Evolutionary conservation across 1,140 invertebrate species (phyloP), one percentile per base, ranked within the genome.

Genomic region (Lepidotrigona ventralis): DNA sequence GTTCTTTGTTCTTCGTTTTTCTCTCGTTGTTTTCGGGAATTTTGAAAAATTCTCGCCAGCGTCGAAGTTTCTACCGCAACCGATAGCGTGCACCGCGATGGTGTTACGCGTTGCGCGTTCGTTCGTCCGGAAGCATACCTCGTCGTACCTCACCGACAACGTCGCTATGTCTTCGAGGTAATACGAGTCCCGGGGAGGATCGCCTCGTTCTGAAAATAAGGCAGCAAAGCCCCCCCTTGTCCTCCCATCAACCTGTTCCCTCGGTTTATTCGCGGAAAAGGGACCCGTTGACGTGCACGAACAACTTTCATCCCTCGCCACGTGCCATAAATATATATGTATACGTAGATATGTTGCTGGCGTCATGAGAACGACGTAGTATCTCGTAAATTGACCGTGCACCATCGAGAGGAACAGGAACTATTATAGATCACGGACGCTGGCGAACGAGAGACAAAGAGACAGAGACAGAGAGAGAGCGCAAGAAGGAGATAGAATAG

Each of bases 291-390:
- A 81, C 75, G 79, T 68, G 56, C 79, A 56, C 83, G 71, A 77
- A 71, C 72, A 70, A 77, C 64, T 86, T 88, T 88, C 75, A 83
- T 88, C 80, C 73, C 53, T 46, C 53, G 54, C 58, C 66, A 63
- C 66, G 29, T 26, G 29, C 75, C 87, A 85, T 88, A 88, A 88
- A 88, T 88, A 88, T 83, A 66, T 53, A 21, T 51, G 60, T 46
- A 69, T 51, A 29, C 26, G 29, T 69, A 70, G 14, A 53, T 56
- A 54, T 70, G 64, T 87, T 75, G 17, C 64, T 51, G 58, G 79
- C 81, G 83, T 86, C 85, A 88, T 77, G 81, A 89, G 74, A 86
- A 58, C 77, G 69, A 75, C 73, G 33, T 51, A 53, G 76, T 85
- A 70, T 72, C 71, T 80, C 83, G 80, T 75, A 79, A 82, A 88